Evolutionary conservation across 2,888 invertebrate genomes (phyloP).

Genomic region (Thymelicus lineola): DNA sequence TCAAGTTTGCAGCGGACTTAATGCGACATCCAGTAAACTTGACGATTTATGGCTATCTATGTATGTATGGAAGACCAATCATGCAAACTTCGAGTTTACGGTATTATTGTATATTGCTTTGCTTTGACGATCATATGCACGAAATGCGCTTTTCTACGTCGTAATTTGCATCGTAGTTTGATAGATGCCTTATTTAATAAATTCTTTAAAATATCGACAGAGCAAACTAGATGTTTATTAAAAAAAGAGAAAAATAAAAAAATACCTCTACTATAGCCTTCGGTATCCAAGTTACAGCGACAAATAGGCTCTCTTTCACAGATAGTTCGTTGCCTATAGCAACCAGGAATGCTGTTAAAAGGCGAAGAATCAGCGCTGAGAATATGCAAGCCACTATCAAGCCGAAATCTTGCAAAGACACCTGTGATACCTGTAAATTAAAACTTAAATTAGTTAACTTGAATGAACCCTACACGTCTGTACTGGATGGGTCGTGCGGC

Average conservation of each 20-base stretch:
- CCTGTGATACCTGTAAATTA: conserved; percentile 62
- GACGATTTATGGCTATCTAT: too few species aligned
- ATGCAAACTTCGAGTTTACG: too few species aligned
- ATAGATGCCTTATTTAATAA: too few species aligned
- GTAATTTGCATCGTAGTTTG: too few species aligned
- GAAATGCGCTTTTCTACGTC: too few species aligned
- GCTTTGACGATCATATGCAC: too few species aligned
- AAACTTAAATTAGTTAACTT: conserved; percentile 1
- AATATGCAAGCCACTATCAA: conserved; percentile 69
- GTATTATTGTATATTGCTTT: too few species aligned
- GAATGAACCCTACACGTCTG: background rate
- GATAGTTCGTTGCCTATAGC: conserved; percentile 69
- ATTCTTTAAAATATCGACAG: too few species aligned
- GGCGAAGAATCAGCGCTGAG: conserved; percentile 65
- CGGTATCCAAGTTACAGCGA: conserved; percentile 78
- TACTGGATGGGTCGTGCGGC: background rate
- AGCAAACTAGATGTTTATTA: too few species aligned
- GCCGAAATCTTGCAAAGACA: conserved; percentile 62
- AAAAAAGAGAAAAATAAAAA: background rate
- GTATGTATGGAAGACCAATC: too few species aligned
- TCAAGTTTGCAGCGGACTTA: too few species aligned
- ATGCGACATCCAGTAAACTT: too few species aligned
- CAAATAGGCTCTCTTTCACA: conserved; percentile 71
- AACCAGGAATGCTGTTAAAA: conserved; percentile 73
- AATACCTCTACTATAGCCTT: conserved; percentile 80